Evolutionary conservation across 1,140 invertebrate genomes (phyloP).

Genomic region (Bursaphelenchus mucronatus): DNA sequence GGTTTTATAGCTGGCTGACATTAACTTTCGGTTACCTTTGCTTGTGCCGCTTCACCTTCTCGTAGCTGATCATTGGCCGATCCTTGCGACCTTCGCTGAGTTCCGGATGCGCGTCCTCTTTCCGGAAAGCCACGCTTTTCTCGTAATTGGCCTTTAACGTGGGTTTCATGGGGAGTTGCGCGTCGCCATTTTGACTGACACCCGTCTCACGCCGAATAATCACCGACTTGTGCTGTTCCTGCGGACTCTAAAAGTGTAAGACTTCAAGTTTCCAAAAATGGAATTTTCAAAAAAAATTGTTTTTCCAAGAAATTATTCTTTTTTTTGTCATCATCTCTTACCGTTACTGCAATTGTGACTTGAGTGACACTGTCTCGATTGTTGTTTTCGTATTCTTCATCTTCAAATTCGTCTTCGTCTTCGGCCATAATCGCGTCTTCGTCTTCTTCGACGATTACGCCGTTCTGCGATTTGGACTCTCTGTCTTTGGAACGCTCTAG

Average conservation of each 20-base stretch:
- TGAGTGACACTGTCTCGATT: slow-evolving; percentile 19
- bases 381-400: slow-evolving; percentile 20
- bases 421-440: slow-evolving; percentile 3
- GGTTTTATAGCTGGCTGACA: too few species aligned
- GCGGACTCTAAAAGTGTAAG: too few species aligned
- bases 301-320: too few species aligned
- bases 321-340: background rate
- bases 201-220: slow-evolving; percentile 12
- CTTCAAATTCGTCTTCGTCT: slow-evolving; percentile 25
- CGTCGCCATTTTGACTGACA: slow-evolving; percentile 10
- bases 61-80: slow-evolving; percentile 47
- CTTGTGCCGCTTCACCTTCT: slow-evolving; percentile 59
- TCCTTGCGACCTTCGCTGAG: slow-evolving; percentile 19
- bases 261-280: too few species aligned
- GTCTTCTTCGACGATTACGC: slow-evolving; percentile 16
- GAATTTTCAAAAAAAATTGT: background rate
- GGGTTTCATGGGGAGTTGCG: slow-evolving; percentile 13
- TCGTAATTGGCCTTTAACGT: slow-evolving; percentile 21
- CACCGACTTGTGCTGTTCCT: slow-evolving; percentile 11
- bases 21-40: slow-evolving; percentile 30
- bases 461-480: background rate
- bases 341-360: slow-evolving; percentile 15
- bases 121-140: slow-evolving; percentile 35
- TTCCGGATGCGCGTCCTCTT: slow-evolving; percentile 20
- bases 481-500: too few species aligned